These are phyloP conservation scores for Rhynchomys soricoides DNA, from an alignment of 2,113 vertebrate genomes.

Conservation along the genomic window DNA sequence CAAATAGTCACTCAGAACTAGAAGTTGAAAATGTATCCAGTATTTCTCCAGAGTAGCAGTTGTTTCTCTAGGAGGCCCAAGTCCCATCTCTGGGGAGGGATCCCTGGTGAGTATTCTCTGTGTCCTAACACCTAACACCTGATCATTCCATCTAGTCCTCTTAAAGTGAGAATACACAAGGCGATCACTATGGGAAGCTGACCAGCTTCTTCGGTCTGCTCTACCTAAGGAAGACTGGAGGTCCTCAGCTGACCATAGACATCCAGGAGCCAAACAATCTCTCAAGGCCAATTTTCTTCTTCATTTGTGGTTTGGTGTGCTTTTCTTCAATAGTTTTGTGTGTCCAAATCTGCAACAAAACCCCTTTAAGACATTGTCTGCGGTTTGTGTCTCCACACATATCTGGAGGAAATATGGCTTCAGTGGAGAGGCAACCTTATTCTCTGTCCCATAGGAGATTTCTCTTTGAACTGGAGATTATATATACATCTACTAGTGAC, in stretches of 20 bases:
- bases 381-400: not conserved
- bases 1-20: not conserved
- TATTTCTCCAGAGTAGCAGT: not conserved
- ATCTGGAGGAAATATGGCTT: not conserved
- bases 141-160: not conserved
- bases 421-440: not conserved
- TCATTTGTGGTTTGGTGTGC: not conserved
- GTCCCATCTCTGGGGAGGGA: not conserved
- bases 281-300: not conserved
- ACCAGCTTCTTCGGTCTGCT: not conserved
- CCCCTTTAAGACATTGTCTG: not conserved
- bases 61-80: not conserved
- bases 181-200: not conserved
- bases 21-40: not conserved
- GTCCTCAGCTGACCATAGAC: not conserved
- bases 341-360: not conserved
- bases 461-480: constrained; percentile 7
- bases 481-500: not conserved
- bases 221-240: not conserved
- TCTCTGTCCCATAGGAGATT: not conserved
- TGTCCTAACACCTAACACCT: not conserved
- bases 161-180: not conserved
- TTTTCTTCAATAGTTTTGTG: not conserved
- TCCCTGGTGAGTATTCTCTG: not conserved
- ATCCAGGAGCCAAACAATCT: not conserved